Evolutionary conservation across 1,140 invertebrate species (phyloP), one percentile per base, ranked within the genome.

Genomic region (Agrypnia vestita): DNA sequence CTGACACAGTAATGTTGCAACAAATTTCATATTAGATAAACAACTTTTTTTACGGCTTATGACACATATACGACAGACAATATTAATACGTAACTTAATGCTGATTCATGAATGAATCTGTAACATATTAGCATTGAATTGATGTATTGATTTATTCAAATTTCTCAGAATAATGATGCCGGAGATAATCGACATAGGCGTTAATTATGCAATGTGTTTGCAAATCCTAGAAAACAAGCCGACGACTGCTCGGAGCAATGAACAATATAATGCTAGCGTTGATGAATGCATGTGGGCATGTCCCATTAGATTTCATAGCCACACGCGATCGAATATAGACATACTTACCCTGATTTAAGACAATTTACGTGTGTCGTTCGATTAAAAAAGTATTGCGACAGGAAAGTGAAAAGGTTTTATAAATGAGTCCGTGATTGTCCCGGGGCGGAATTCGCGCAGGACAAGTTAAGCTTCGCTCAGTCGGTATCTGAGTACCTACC

Each of bases 371-470:
- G 46, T 44, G 62, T 51, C 43, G 46, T 51, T n/a, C 17, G 46
- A 53, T 51, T 51, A 69, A 69, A 69, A 69, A 77, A 64, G 47
- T 67, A 53, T 77, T 67, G 47, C 61, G 46, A 76, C 59, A 76
- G 25, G 73, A 69, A 77, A 77, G 76, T 67, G 76, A 77, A 77
- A 77, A 53, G 62, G 76, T 67, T 76, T 77, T 8, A 77, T 49
- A 69, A 77, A 77, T 62, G 47, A 47, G 76, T 77, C 25, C 35
- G 53, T 62, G 35, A 47, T 43, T 69, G 47, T 77, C 76, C 76
- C 35, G 62, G 61, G 61, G 76, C 73, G 11, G 12, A 21, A 11
- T 11, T 17, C 56, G 56, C 25, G 55, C 43, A 46, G 62, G 25
- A 35, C 25, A 35, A 6, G 25, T 35, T 35, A 35, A 35, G 6